Conservation (phyloP, 1,140 invertebrate genomes). For the Phenacoccus solenopsis region DNA sequence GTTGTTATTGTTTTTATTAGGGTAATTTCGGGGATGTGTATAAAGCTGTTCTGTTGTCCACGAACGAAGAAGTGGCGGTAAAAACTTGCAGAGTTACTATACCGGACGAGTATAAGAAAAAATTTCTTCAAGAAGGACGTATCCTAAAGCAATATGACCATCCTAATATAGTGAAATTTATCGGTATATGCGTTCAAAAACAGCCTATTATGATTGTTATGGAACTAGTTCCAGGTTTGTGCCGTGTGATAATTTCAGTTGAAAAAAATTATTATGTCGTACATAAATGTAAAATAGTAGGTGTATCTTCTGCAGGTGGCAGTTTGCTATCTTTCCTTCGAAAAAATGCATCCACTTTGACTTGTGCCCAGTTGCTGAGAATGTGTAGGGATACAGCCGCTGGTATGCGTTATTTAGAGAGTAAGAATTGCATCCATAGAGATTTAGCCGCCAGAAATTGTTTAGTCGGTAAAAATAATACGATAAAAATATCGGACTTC, state of each 20-base stretch:
- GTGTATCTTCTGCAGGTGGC: slow-evolving; percentile 48
- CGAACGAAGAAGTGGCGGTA: slow-evolving; percentile 77
- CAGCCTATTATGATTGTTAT: slow-evolving; percentile 99
- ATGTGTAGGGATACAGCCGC: slow-evolving; percentile 91
- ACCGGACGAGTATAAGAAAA: slow-evolving; percentile 90
- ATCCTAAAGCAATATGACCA: slow-evolving; percentile 95
- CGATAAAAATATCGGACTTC: slow-evolving; percentile 94
- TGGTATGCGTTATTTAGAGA: slow-evolving; percentile 92
- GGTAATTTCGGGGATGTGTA: slow-evolving; percentile 97
- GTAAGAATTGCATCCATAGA: slow-evolving; percentile 90
- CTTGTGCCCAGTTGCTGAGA: slow-evolving; percentile 58
- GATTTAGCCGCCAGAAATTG: slow-evolving; percentile 93
- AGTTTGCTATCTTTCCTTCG: slow-evolving; percentile 77
- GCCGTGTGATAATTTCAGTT: neutral
- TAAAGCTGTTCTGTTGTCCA: slow-evolving; percentile 70
- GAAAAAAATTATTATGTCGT: no score
- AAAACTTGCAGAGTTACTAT: slow-evolving; percentile 90
- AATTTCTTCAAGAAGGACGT: slow-evolving; percentile 88
- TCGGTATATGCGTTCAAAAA: slow-evolving; percentile 94
- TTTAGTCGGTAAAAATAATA: slow-evolving; percentile 68
- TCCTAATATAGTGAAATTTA: slow-evolving; percentile 90
- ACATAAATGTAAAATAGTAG: no score
- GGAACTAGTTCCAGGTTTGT: slow-evolving; percentile 82
- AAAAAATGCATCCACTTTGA: slow-evolving; percentile 54
- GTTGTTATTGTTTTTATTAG: slow-evolving; percentile 36